These are phyloP conservation scores for Coracias cyanogaster DNA, from an alignment of 2,797 vertebrate genomes.

Conservation along the genomic window DNA sequence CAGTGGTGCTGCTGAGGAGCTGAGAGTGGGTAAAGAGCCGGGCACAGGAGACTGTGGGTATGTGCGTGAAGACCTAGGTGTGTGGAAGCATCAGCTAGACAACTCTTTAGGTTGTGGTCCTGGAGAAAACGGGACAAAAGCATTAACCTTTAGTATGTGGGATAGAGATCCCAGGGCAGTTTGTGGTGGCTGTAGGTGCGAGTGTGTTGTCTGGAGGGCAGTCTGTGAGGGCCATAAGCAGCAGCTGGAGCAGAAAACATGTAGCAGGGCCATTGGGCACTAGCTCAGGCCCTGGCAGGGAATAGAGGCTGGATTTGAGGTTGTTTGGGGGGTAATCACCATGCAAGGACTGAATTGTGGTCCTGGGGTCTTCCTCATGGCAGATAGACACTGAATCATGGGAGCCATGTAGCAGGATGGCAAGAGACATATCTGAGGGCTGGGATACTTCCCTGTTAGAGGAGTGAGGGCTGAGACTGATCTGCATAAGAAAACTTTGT, in stretches of 20 bases:
- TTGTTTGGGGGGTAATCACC: background rate
- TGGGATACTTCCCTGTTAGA: background rate
- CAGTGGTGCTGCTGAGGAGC: background rate
- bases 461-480: background rate
- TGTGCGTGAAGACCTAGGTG: accelerated
- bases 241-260: background rate
- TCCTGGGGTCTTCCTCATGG: background rate
- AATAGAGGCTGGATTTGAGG: background rate
- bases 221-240: background rate
- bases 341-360: background rate
- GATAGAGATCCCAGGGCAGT: background rate
- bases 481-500: background rate
- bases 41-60: background rate
- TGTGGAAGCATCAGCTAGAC: background rate
- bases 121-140: background rate
- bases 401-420: background rate
- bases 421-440: background rate
- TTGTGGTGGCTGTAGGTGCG: background rate
- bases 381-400: background rate
- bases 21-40: background rate
- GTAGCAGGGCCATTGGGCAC: background rate
- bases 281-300: background rate
- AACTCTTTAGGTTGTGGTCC: background rate
- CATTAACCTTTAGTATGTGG: background rate
- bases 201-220: accelerated